A percentile compares a stretch with the other conserved stretches of the same genome.
These are phyloP conservation scores for Hyaena hyaena DNA, from an alignment of 2,113 vertebrate species.

Conservation along the genomic window DNA sequence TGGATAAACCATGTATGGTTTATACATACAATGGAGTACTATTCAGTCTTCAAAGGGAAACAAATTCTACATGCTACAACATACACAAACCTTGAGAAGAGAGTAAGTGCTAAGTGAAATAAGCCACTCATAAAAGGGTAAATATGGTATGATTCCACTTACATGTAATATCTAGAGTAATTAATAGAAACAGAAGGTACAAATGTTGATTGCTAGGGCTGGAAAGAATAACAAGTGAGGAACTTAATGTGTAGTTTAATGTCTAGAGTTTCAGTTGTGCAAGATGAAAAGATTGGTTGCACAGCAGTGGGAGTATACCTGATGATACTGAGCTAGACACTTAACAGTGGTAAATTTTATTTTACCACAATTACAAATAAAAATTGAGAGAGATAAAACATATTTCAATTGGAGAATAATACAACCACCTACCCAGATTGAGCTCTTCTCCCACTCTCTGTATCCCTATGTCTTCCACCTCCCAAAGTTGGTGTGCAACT, in stretches of 20 bases:
- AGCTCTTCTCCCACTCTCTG: background rate
- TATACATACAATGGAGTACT: background rate
- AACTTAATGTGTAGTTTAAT: background rate
- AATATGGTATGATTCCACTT: background rate
- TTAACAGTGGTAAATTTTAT: background rate
- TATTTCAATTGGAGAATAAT: slow-evolving; percentile 6
- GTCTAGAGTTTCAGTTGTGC: background rate
- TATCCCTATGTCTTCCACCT: background rate
- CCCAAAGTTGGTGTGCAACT: background rate
- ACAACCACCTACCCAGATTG: background rate
- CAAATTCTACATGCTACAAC: background rate
- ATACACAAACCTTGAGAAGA: background rate
- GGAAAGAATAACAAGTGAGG: background rate
- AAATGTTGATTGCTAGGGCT: background rate
- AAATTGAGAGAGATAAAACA: background rate
- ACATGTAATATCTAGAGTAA: background rate
- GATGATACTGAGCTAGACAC: background rate
- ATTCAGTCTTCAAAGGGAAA: background rate
- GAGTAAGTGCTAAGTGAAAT: background rate
- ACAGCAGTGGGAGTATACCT: background rate
- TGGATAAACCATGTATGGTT: background rate
- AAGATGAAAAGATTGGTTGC: background rate
- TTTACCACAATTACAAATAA: slow-evolving; percentile 12
- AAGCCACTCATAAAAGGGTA: background rate
- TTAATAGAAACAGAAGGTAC: background rate